Percentiles rank a stretch among this genome's conserved stretches.
Evolutionary conservation across 2,888 invertebrate species (phyloP).

Genomic region (Siphlonurus alternatus): DNA sequence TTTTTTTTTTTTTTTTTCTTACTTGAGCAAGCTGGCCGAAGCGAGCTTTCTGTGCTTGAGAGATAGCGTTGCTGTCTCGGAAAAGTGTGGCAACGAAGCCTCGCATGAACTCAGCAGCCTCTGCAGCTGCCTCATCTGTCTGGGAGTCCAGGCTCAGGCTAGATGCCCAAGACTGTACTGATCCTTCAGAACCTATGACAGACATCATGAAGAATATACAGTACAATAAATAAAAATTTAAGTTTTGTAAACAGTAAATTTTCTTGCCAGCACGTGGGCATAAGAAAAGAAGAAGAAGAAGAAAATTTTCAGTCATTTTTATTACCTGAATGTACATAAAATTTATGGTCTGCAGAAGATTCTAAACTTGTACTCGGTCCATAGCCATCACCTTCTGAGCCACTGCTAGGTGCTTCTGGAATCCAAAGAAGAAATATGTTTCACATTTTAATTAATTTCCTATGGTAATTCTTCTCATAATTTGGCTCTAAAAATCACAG

Average conservation of each 20-base stretch:
- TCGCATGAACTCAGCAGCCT: conserved; percentile 43
- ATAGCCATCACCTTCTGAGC: conserved; percentile 37
- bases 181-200: conserved; percentile 37
- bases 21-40: conserved; percentile 46
- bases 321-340: not conserved
- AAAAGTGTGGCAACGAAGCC: conserved; percentile 45
- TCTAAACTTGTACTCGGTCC: conserved; percentile 40
- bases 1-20: too few relatives aligned
- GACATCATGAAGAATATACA: not conserved
- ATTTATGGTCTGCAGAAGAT: conserved; percentile 21
- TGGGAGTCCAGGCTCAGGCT: conserved; percentile 42
- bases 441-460: too few relatives aligned
- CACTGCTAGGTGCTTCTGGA: conserved; percentile 14
- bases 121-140: conserved; percentile 35
- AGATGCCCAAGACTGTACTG: conserved; percentile 45
- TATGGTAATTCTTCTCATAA: too few relatives aligned
- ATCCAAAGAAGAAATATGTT: not conserved
- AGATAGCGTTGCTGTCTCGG: conserved; percentile 34
- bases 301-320: not conserved
- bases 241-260: too few relatives aligned
- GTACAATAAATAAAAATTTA: too few relatives aligned
- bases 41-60: conserved; percentile 45
- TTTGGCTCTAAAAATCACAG: too few relatives aligned
- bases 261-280: conserved; percentile 22
- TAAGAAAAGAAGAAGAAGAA: not conserved